Conservation (phyloP, 2,797 vertebrate genomes). For the Neoniphon sammara region DNA sequence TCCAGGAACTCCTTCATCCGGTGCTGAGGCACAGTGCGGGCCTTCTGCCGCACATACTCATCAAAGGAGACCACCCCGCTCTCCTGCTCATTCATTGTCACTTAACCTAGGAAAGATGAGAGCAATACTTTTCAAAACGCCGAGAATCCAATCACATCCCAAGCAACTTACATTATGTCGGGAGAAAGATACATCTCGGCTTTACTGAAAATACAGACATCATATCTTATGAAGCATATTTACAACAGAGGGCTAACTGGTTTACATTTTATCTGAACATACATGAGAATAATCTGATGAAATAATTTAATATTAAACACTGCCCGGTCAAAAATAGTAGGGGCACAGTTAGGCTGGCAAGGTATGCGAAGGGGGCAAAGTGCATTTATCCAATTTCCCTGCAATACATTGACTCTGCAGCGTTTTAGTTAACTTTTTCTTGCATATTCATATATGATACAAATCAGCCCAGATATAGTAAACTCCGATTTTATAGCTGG, state of each 20-base stretch:
- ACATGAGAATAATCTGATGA: not conserved
- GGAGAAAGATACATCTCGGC: not conserved
- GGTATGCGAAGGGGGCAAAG: slow-evolving; percentile 25
- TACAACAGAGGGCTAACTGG: not conserved
- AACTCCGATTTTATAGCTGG: not conserved
- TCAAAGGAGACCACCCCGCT: slow-evolving; percentile 98
- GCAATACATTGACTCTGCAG: slow-evolving; percentile 10
- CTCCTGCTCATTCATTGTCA: slow-evolving; percentile 98
- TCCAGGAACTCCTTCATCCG: slow-evolving; percentile 99
- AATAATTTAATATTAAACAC: not conserved
- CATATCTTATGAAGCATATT: not conserved
- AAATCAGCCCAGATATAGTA: too few relatives aligned
- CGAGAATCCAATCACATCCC: not conserved
- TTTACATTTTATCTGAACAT: not conserved
- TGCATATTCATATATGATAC: not conserved
- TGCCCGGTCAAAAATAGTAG: not conserved
- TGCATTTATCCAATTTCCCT: slow-evolving; percentile 21
- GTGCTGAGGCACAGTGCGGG: slow-evolving; percentile 96
- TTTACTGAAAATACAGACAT: not conserved
- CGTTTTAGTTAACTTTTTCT: slow-evolving; percentile 43
- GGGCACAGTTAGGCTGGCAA: not conserved
- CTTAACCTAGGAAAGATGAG: slow-evolving; percentile 43
- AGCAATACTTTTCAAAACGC: not conserved
- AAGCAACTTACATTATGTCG: not conserved
- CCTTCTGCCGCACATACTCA: slow-evolving; percentile 98